A percentile compares a stretch with the other conserved stretches of the same genome.
These are phyloP conservation scores for Aelia acuminata DNA, from an alignment of 2,888 invertebrate genomes.

Conservation along the genomic window DNA sequence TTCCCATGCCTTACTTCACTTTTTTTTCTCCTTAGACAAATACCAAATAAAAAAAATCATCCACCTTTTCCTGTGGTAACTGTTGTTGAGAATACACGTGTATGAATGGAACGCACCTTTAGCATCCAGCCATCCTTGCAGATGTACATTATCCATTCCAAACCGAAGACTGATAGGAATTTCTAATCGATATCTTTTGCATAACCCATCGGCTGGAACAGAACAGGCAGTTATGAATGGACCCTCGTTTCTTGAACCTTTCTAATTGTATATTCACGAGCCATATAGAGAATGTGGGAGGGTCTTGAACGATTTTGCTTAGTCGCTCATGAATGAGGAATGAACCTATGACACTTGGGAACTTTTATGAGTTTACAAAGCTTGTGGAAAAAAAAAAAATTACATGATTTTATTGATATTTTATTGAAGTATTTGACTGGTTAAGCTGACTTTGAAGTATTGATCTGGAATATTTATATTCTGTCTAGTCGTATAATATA, in stretches of 20 bases:
- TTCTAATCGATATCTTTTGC: conserved; percentile 17
- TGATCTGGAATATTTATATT: no score
- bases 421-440: not conserved
- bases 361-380: not conserved
- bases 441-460: no score
- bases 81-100: not conserved
- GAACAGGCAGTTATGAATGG: conserved; percentile 10
- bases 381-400: not conserved
- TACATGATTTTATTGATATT: not conserved
- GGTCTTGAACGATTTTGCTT: conserved; percentile 37
- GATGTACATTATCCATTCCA: not conserved
- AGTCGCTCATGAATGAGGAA: conserved; percentile 35
- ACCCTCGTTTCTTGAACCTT: conserved; percentile 31
- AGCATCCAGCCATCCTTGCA: not conserved
- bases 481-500: no score
- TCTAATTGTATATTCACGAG: conserved; percentile 43
- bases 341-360: conserved; percentile 2
- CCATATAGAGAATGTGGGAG: conserved; percentile 22
- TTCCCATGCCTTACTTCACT: no score
- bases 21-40: no score
- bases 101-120: not conserved
- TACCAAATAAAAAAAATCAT: not conserved
- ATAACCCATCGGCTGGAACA: not conserved
- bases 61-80: not conserved
- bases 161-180: not conserved